Evolutionary conservation across 2,888 invertebrate genomes (phyloP), one percentile per base, ranked within the genome.

Genomic region (Caenorhabditis wallacei): DNA sequence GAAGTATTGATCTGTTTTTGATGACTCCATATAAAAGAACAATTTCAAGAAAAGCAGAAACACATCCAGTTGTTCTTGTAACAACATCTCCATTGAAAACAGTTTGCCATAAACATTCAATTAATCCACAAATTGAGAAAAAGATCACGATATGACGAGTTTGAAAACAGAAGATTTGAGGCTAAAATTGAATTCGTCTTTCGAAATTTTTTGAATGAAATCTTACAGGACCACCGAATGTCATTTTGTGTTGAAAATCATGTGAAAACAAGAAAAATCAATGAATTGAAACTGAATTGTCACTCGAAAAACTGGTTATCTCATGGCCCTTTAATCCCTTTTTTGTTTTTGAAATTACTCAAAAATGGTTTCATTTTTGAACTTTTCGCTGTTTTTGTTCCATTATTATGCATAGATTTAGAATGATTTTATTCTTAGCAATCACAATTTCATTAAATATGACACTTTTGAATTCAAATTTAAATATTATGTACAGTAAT

Each of bases 131-230:
- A 18, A 69, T 48, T 3, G 76, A 76, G 61, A 76, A 69, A 22
- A 68, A 69, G 7, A 76, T 61, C 7, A 76, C 61, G 30, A 76
- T 18, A 18, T 22, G 7, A 10, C 76, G 68, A 20, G 68, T 61
- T 59, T 57, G 51, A 53, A 76, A 30, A 51, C 76, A 76, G 37
- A 59, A 76, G 2, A 68, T 51, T 43, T 61, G 59, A 40, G 76
- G 76, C 76, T 76, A 48, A 40, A 76, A 69, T 18, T 46, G 8
- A 24, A n/a, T n/a, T n/a, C n/a, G n/a, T n/a, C n/a, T n/a, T n/a
- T n/a, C n/a, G 40, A 16, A 40, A 30, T 56, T 68, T 37, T 40
- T 20, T 20, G 35, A 20, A n/a, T 1, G 11, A 13, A 37, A 22
- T 18, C 71, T 61, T 24, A 71, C 71, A 18, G 71, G 71, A 37